A percentile compares a stretch with the other conserved stretches of the same genome.
Evolutionary conservation across 1,140 invertebrate genomes (phyloP).

Genomic region (Cotesia chilonis): DNA sequence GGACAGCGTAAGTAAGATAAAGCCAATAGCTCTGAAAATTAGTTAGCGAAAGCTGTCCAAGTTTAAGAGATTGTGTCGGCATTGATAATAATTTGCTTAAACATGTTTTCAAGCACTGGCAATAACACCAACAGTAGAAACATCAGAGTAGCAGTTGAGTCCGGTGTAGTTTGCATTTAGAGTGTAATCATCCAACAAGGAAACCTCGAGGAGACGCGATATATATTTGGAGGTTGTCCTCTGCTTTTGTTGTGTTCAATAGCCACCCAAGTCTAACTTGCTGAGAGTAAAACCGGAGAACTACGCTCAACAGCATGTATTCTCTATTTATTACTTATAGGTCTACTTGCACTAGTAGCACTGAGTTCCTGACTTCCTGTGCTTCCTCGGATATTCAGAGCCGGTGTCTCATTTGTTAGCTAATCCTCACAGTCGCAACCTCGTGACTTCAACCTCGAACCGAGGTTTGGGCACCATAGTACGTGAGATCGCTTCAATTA

Average conservation of each 20-base stretch:
- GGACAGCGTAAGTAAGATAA: too few relatives aligned
- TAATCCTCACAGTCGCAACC: background rate
- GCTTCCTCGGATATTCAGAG: background rate
- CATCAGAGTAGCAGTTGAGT: background rate
- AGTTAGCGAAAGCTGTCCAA: too few relatives aligned
- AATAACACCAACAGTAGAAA: too few relatives aligned
- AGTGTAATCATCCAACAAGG: conserved; percentile 25
- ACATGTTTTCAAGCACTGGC: too few relatives aligned
- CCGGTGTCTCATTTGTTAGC: conserved; percentile 7
- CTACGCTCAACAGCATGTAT: conserved; percentile 20
- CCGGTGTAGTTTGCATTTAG: conserved; percentile 27
- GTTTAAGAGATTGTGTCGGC: too few relatives aligned
- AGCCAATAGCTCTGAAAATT: too few relatives aligned
- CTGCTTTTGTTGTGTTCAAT: conserved; percentile 24
- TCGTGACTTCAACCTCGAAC: conserved; percentile 13
- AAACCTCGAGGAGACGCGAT: background rate
- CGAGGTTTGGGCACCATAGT: conserved; percentile 24
- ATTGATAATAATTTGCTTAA: too few relatives aligned
- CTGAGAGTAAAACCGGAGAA: conserved; percentile 25
- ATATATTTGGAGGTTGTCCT: background rate
- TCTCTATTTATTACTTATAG: background rate
- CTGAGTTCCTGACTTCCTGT: too few relatives aligned
- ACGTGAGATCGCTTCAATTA: conserved; percentile 43
- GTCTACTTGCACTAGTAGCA: background rate
- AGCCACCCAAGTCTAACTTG: conserved; percentile 24